Percentiles rank a stretch among this genome's conserved stretches.
Conservation (phyloP, 2,888 invertebrate genomes). For the Hanleya hanleyi region DNA sequence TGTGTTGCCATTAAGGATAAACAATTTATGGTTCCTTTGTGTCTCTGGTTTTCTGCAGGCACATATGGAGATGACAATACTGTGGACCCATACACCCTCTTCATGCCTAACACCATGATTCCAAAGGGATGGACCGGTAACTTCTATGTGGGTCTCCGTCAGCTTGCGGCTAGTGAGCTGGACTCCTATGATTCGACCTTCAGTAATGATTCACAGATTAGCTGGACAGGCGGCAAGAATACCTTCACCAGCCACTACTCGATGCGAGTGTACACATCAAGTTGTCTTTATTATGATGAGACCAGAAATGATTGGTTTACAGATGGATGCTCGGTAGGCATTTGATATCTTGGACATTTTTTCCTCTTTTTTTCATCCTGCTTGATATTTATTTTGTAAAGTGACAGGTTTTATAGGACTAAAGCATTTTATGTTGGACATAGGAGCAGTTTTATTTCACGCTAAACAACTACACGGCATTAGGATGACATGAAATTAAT, state of each 20-base stretch:
- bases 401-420: too few relatives aligned
- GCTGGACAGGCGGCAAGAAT: conserved; percentile 48
- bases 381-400: too few relatives aligned
- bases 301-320: conserved; percentile 54
- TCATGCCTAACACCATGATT: conserved; percentile 51
- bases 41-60: conserved; percentile 30
- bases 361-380: too few relatives aligned
- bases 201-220: conserved; percentile 45
- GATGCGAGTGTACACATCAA: conserved; percentile 67
- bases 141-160: conserved; percentile 69
- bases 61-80: conserved; percentile 21
- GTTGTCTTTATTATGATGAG: conserved; percentile 70
- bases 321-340: conserved; percentile 59
- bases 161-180: conserved; percentile 50
- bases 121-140: conserved; percentile 53
- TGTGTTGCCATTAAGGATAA: too few relatives aligned
- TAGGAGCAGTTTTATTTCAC: too few relatives aligned
- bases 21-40: too few relatives aligned
- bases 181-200: conserved; percentile 47
- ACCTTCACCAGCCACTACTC: conserved; percentile 69
- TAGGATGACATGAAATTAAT: too few relatives aligned
- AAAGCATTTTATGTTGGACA: too few relatives aligned
- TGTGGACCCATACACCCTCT: conserved; percentile 51
- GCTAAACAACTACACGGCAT: too few relatives aligned
- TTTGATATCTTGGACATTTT: too few relatives aligned